Base-by-base conservation (phyloP, 92 coral and sea anemone species). In the Porites divaricata region DNA sequence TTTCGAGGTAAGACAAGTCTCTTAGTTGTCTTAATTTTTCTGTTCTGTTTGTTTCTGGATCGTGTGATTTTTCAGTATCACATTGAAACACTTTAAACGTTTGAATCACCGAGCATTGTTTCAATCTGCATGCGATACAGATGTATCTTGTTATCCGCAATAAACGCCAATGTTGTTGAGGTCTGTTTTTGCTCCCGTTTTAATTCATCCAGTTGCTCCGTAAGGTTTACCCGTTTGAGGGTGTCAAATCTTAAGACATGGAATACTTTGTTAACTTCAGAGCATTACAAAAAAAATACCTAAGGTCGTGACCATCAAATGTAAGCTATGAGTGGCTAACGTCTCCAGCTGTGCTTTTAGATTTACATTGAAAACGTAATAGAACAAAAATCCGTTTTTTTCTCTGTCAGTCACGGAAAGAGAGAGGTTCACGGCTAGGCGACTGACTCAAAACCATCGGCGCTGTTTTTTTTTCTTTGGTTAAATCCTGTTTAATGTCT, bases 1-100 rank as follows among this genome's bases (percentile, higher is more conserved):
- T 49, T 82, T 20, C 61, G 51, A 72, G 86, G 86, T 80, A 80
- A 25, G 59, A 9, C 2, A 54, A 54, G 12, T 15, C 59, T 15
- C 59, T 35, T 20, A 28, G 16, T 23, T 75, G 20, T 54, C 25
- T 19, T 53, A 21, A 23, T 12, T 48, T 14, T 22, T 53, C 48
- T 16, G 21, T 17, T 80, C 19, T 16, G 17, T 49, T 10, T 20
- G 81, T 35, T 6, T 25, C 21, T 48, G 2, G 7, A 23, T 17
- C 14, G 9, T 76, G 15, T 26, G 14, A 50, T 6, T 3, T 35
- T 35, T 35, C 45, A 35, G 45, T 35, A 35, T 35, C 45, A 35
- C 45, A 35, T 35, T 4, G 45, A 35, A 35, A 35, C 7, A 35
- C 45, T 35, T 3, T 51, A 63, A 65, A 19, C 21, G 23, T 15